Percentiles rank a stretch among this genome's conserved stretches.
Evolutionary conservation across 2,797 vertebrate species (phyloP).

Genomic region (Okamejei kenojei): DNA sequence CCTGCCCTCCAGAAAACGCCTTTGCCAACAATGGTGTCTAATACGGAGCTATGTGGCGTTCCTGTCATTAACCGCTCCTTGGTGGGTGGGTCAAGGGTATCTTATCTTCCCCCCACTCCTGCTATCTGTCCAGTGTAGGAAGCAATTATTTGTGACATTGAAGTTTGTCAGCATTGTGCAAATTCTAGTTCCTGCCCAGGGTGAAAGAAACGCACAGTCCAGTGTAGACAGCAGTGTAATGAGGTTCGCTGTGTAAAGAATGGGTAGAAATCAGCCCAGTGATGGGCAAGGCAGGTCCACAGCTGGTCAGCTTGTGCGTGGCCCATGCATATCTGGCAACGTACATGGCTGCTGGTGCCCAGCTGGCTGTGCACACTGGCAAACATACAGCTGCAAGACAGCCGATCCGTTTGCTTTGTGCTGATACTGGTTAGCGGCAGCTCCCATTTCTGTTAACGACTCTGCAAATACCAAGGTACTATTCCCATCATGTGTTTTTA

Average conservation of each 20-base stretch:
- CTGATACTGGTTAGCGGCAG: background rate
- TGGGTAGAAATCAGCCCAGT: background rate
- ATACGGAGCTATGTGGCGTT: background rate
- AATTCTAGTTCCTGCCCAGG: background rate
- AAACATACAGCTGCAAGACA: background rate
- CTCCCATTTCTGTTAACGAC: background rate
- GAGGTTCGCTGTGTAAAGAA: background rate
- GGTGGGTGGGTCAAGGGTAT: background rate
- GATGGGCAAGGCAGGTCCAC: background rate
- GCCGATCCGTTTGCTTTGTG: background rate
- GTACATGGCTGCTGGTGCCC: too few relatives aligned
- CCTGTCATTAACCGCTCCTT: background rate
- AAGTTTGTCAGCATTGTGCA: background rate
- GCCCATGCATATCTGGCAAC: background rate
- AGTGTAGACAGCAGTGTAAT: background rate
- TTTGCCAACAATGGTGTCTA: background rate
- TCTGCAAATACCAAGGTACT: constrained; percentile 25
- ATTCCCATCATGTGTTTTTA: background rate
- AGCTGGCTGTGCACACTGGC: background rate
- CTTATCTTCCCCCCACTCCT: background rate
- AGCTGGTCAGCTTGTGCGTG: background rate
- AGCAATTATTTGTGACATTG: background rate
- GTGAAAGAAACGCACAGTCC: background rate
- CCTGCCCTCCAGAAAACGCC: background rate
- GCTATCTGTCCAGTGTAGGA: background rate